Base-by-base conservation (phyloP, 2,888 invertebrate species). In the Apamea crenata region DNA sequence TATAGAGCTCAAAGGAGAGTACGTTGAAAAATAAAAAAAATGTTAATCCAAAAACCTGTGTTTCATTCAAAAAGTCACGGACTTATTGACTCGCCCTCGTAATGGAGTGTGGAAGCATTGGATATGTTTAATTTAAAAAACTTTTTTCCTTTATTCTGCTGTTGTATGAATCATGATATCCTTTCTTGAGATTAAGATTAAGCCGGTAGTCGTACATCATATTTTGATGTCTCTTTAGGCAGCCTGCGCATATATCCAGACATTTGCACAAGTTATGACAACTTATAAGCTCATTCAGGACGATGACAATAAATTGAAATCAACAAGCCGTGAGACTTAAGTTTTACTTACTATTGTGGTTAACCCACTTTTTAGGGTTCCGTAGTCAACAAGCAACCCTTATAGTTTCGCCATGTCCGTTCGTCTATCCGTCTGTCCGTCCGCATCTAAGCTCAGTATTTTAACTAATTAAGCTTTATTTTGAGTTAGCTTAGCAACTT, bases 81-180 rank as follows among this genome's bases (percentile, higher is more conserved):
- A n/a, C n/a, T n/a, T n/a, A n/a, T n/a, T n/a, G n/a, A n/a, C n/a
- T n/a, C n/a, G n/a, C n/a, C n/a, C n/a, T n/a, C n/a, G n/a, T n/a
- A 81, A 88, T 86, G 66, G 81, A 74, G 74, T 79, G 80, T 78
- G 29, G 59, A 73, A 78, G 59, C 53, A 74, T 63, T 77, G 56
- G 66, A 68, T 63, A 29, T 77, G 67, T 78, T 71, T 73, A 12
- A 16, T 47, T 59, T 66, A 6, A 61, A 14, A 6, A 61, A 14
- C 16, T 12, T 47, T 63, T 74, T 59, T 66, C 4, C 36, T 44
- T 73, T 61, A 21, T n/a, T 59, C n/a, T 25, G n/a, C 10, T 69
- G 18, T 68, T 67, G 29, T 18, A 56, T 69, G 63, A 78, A 50
- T 78, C 14, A 84, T 74, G 69, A 72, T 76, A 74, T 84, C 67